phyloP scores from a whole-genome alignment of 2,888 invertebrate species.

The Rhimphoctona megacephalus region DNA sequence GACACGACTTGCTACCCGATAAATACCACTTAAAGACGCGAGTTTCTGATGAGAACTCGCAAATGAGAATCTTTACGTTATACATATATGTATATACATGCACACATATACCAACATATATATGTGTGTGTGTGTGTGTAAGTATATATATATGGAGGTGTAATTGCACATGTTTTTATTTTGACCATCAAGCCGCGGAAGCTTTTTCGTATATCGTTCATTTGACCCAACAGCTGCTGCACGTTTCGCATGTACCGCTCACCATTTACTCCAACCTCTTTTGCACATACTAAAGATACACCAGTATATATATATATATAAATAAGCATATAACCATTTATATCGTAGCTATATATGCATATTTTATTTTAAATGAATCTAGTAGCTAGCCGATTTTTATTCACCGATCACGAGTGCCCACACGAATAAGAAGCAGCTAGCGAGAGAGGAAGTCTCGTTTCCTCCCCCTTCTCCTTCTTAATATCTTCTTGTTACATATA shows the following conservation, averaged over 20 bases:
- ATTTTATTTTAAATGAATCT: constrained; percentile 17
- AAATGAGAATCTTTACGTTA: constrained; percentile 24
- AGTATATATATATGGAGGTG: background rate
- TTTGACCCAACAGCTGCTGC: constrained; percentile 49
- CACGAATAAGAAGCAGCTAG: background rate
- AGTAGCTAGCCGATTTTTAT: background rate
- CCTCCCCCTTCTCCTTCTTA: constrained; percentile 7
- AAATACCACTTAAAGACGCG: constrained; percentile 62
- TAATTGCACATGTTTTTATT: constrained; percentile 37
- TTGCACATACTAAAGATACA: constrained; percentile 6
- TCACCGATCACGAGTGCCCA: constrained; percentile 1
- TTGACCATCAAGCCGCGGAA: constrained; percentile 38
- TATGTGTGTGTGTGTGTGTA: too few species aligned
- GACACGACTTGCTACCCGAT: constrained; percentile 64
- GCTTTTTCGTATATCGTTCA: constrained; percentile 53
- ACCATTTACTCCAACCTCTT: constrained; percentile 6
- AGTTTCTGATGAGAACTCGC: constrained; percentile 46
- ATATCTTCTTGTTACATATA: constrained; percentile 13
- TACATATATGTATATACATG: background rate
- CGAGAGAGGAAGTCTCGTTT: constrained; percentile 34
- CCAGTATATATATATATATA: background rate
- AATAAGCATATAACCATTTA: background rate
- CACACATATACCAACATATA: background rate
- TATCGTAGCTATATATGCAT: background rate
- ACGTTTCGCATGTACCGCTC: background rate